These are phyloP conservation scores for Meiosimyza platycephala DNA, from an alignment of 2,888 invertebrate genomes.

Conservation along the genomic window DNA sequence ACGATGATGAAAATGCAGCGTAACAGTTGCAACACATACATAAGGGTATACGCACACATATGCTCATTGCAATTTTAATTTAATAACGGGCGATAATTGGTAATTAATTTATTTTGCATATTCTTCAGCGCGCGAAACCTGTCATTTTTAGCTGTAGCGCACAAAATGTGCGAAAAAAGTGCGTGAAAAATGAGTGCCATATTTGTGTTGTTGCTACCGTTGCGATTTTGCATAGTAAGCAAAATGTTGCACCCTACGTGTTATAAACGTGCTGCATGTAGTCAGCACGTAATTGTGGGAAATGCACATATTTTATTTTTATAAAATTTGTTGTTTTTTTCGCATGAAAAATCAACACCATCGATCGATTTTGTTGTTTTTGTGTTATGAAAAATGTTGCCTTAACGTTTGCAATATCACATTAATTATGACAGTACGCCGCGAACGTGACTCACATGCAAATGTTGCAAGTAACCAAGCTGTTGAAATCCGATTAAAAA, in stretches of 20 bases:
- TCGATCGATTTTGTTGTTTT: not conserved
- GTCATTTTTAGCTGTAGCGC: not conserved
- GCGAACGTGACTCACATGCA: conserved; percentile 29
- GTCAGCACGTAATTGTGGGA: not conserved
- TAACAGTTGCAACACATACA: conserved; percentile 21
- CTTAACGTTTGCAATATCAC: not conserved
- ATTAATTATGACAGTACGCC: conserved; percentile 28
- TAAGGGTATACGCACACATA: conserved; percentile 22
- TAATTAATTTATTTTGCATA: conserved; percentile 67
- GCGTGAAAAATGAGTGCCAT: conserved; percentile 9
- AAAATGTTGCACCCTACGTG: conserved; percentile 2
- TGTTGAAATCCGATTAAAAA: not conserved
- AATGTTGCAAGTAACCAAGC: not conserved
- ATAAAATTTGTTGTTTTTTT: not conserved
- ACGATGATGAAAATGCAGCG: too few species aligned
- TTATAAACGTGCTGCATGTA: conserved; percentile 5
- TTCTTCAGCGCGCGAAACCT: conserved; percentile 46
- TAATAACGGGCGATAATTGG: conserved; percentile 61
- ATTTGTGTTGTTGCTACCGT: conserved; percentile 19
- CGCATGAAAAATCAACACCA: not conserved
- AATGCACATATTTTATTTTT: not conserved
- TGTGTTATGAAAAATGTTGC: conserved; percentile 3
- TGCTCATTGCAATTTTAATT: conserved; percentile 39
- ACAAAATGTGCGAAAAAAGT: conserved; percentile 27
- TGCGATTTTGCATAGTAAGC: not conserved